A percentile compares a stretch with the other conserved stretches of the same genome.
These are phyloP conservation scores for Dendroctonus valens DNA, from an alignment of 1,140 invertebrate genomes.

Conservation along the genomic window DNA sequence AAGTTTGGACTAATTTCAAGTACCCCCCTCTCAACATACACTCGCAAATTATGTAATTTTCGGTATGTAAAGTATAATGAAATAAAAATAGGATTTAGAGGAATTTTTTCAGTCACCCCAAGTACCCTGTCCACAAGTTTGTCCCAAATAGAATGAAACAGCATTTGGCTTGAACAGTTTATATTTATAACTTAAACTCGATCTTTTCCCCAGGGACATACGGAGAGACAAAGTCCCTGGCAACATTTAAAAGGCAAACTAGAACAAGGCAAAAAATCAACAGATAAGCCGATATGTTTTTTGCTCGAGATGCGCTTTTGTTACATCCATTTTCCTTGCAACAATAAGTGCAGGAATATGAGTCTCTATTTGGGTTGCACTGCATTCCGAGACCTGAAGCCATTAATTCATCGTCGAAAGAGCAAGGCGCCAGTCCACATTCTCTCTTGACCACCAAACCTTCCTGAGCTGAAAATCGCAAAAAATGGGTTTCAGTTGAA, in stretches of 20 bases:
- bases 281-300: background rate
- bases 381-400: conserved; percentile 50
- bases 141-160: too few species aligned
- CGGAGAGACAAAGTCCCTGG: conserved; percentile 26
- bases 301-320: conserved; percentile 33
- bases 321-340: conserved; percentile 51
- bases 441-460: conserved; percentile 52
- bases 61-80: too few species aligned
- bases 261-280: conserved; percentile 9
- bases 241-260: conserved; percentile 18
- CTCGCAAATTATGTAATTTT: too few species aligned
- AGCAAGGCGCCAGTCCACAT: conserved; percentile 56
- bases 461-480: conserved; percentile 48
- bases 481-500: background rate
- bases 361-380: conserved; percentile 52
- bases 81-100: too few species aligned
- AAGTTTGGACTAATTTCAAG: too few species aligned
- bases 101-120: too few species aligned
- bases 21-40: too few species aligned
- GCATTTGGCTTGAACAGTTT: background rate
- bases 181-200: conserved; percentile 18
- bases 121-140: too few species aligned
- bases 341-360: conserved; percentile 51
- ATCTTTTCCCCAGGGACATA: conserved; percentile 10
- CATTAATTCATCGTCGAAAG: conserved; percentile 51